These are phyloP conservation scores for Caradrina clavipalpis DNA, from an alignment of 2,888 invertebrate species.

Conservation along the genomic window DNA sequence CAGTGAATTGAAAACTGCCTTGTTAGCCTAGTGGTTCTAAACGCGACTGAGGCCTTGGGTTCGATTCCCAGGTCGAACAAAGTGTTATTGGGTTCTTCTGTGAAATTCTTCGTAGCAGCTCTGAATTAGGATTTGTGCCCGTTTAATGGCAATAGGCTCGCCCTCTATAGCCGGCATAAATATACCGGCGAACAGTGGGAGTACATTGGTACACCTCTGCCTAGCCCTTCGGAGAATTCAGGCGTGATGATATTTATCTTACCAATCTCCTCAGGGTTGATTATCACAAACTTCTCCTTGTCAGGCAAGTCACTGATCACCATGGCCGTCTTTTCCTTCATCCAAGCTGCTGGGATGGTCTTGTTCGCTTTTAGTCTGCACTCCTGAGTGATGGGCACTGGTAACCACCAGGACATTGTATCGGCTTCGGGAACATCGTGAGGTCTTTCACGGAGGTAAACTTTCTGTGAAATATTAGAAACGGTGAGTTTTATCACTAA, in stretches of 20 bases:
- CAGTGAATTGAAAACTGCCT: too few species aligned
- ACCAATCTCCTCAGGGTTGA: constrained; percentile 97
- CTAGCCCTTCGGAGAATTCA: too few species aligned
- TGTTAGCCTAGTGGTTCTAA: too few species aligned
- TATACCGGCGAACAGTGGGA: too few species aligned
- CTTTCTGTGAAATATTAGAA: constrained; percentile 84
- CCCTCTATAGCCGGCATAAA: too few species aligned
- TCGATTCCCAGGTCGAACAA: too few species aligned
- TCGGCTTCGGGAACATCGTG: constrained; percentile 93
- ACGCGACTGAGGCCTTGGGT: too few species aligned
- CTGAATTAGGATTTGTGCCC: too few species aligned
- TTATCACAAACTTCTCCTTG: constrained; percentile 93
- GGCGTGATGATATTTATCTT: constrained; percentile 34
- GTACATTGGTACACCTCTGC: too few species aligned
- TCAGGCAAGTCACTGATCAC: constrained; percentile 89
- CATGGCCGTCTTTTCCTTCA: constrained; percentile 90
- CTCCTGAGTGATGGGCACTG: constrained; percentile 92
- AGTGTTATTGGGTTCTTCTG: too few species aligned
- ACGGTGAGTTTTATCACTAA: neutral
- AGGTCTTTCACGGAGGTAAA: constrained; percentile 93
- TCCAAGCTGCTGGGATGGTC: constrained; percentile 92
- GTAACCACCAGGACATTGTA: constrained; percentile 94
- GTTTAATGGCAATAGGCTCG: too few species aligned
- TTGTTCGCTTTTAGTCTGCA: constrained; percentile 91
- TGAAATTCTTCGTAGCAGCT: too few species aligned